Percentiles rank a stretch among this genome's conserved stretches.
These are phyloP conservation scores for Diloba caeruleocephala DNA, from an alignment of 2,888 invertebrate genomes.

Conservation along the genomic window DNA sequence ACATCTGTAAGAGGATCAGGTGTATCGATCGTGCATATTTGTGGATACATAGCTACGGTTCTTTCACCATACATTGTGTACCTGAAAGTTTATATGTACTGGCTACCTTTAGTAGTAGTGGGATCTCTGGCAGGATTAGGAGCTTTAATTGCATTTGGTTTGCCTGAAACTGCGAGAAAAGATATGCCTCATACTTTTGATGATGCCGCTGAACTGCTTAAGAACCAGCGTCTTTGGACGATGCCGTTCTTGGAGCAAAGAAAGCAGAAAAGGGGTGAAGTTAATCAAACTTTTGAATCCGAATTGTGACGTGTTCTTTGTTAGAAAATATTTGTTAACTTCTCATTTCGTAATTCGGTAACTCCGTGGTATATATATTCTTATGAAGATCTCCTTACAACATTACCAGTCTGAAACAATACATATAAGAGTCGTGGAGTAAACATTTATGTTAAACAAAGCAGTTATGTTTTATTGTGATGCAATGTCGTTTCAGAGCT, in stretches of 20 bases:
- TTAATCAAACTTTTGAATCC: constrained; percentile 33
- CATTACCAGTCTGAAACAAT: too few species aligned
- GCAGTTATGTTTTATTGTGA: too few species aligned
- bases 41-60: constrained; percentile 67
- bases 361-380: not conserved
- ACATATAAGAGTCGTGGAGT: too few species aligned
- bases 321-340: not conserved
- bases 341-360: not conserved
- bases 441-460: too few species aligned
- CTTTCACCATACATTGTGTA: constrained; percentile 64
- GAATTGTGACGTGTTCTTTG: constrained; percentile 16
- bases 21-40: constrained; percentile 68
- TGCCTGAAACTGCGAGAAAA: constrained; percentile 61
- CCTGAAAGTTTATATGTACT: constrained; percentile 39
- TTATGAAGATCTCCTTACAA: constrained; percentile 6
- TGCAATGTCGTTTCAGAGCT: too few species aligned
- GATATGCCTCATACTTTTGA: constrained; percentile 59
- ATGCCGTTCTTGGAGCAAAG: constrained; percentile 47
- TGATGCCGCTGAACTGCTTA: constrained; percentile 43
- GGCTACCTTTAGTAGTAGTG: constrained; percentile 45
- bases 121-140: constrained; percentile 31
- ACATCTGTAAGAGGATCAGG: constrained; percentile 72
- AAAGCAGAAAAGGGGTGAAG: constrained; percentile 24
- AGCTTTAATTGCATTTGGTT: constrained; percentile 42
- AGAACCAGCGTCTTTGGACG: constrained; percentile 49